These are phyloP conservation scores for Oreochromis grahami DNA, from an alignment of 2,797 vertebrate genomes.

Conservation along the genomic window DNA sequence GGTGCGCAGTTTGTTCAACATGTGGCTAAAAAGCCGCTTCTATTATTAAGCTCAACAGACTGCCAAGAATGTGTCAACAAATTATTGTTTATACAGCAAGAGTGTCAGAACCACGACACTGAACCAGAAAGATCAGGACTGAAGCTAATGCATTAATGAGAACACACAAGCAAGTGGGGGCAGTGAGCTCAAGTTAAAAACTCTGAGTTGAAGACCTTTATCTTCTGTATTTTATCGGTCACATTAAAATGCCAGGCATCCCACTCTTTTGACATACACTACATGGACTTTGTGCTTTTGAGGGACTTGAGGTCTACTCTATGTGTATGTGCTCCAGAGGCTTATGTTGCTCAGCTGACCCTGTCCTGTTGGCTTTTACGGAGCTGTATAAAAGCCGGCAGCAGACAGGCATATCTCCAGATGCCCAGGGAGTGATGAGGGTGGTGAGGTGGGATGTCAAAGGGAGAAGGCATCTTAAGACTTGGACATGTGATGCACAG, in stretches of 20 bases:
- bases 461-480: constrained; percentile 9
- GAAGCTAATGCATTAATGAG: constrained; percentile 24
- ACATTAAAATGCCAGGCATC: background rate
- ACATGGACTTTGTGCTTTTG: background rate
- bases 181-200: background rate
- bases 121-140: constrained; percentile 8
- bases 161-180: background rate
- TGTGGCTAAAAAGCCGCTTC: background rate
- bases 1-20: constrained; percentile 12
- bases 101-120: constrained; percentile 11
- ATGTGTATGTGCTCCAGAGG: background rate
- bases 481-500: constrained; percentile 9
- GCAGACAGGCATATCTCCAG: constrained; percentile 35
- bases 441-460: constrained; percentile 15
- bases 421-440: constrained; percentile 10
- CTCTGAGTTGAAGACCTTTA: background rate
- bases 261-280: background rate
- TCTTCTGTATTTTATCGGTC: background rate
- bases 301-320: background rate
- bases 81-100: constrained; percentile 7
- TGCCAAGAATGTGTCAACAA: constrained; percentile 5
- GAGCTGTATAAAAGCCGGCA: constrained; percentile 9
- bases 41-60: background rate
- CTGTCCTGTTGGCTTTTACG: constrained; percentile 35
- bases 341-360: constrained; percentile 39